A percentile compares a stretch with the other conserved stretches of the same genome.
phyloP scores from a whole-genome alignment of 2,797 vertebrate genomes.

The Bovichtus diacanthus region DNA sequence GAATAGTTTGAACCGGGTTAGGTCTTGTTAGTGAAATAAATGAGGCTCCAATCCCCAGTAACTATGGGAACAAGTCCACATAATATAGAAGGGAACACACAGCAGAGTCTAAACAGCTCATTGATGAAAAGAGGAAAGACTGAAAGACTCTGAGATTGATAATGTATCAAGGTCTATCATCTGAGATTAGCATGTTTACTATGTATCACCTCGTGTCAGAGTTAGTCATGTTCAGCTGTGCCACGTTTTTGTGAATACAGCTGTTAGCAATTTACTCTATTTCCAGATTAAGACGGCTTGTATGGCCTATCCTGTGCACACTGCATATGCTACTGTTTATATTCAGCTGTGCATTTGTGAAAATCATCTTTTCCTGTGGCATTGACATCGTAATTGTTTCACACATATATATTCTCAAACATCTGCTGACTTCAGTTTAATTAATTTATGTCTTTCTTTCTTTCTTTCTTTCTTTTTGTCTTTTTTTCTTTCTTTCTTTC shows the following conservation, averaged over 20 bases:
- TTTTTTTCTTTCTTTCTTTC: background rate
- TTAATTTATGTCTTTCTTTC: background rate
- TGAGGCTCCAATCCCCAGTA: conserved; percentile 59
- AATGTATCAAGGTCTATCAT: conserved; percentile 2
- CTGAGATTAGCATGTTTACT: conserved; percentile 17
- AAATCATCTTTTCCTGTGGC: background rate
- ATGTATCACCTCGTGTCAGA: conserved; percentile 9
- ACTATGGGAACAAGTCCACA: conserved; percentile 59
- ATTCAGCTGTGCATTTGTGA: background rate
- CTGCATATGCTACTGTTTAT: background rate
- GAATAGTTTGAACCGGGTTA: conserved; percentile 40
- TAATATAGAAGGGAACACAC: conserved; percentile 38
- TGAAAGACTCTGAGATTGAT: conserved; percentile 14
- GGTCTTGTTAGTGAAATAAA: conserved; percentile 66
- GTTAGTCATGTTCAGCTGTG: background rate
- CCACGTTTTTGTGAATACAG: background rate
- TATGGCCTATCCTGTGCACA: background rate
- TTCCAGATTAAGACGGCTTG: background rate
- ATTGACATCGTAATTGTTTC: background rate
- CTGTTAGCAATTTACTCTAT: background rate
- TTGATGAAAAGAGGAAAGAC: conserved; percentile 16
- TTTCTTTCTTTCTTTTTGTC: background rate
- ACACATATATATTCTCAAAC: background rate
- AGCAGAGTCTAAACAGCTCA: conserved; percentile 23
- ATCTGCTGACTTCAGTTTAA: background rate